Base-by-base conservation (phyloP, 2,113 vertebrate species). In the Microcebus lehilahytsara region DNA sequence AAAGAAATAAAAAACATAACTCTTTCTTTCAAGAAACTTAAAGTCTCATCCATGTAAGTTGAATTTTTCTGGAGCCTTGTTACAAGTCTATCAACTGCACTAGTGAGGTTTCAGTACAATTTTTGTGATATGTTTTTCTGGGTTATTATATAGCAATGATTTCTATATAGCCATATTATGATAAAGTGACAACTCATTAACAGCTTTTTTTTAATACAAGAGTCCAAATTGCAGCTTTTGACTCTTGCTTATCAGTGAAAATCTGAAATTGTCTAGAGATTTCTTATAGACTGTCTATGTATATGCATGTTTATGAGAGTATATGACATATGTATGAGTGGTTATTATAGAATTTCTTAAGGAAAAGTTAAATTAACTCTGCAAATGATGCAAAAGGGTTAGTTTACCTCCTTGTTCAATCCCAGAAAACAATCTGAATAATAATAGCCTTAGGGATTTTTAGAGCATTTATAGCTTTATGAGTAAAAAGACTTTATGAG, bases 321-420 rank as follows among this genome's bases (percentile, higher is more conserved):
- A 6, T 66, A 37, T 87, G 16, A 23, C 77, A 23, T 66, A 23
- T 67, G 6, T 71, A 40, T n/a, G 10, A 37, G 20, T 66, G 1
- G 5, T 64, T 42, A n/a, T 20, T 27, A 86, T 0, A 78, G 49
- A 79, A 64, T 56, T 66, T 66, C 42, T 95, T 93, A 78, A 40
- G 27, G 79, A 83, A 95, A 78, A 89, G 17, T 42, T 94, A 86
- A 95, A 64, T 78, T 85, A 95, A 78, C 42, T 93, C 71, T 78
- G 32, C 32, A 91, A 86, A 89, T 84, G 32, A 90, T 53, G 13
- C 49, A 51, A 23, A 71, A 69, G 4, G 6, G 2, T 93, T 94
- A 25, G n/a, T 51, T 46, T 60, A 30, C 49, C 20, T 80, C 51
- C 74, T 89, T 56, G 30, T 60, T 46, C 40, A 95, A 80, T 62